A percentile compares a stretch with the other conserved stretches of the same genome.
Evolutionary conservation across 2,797 vertebrate species (phyloP).

Genomic region (Sebastes glaucus): DNA sequence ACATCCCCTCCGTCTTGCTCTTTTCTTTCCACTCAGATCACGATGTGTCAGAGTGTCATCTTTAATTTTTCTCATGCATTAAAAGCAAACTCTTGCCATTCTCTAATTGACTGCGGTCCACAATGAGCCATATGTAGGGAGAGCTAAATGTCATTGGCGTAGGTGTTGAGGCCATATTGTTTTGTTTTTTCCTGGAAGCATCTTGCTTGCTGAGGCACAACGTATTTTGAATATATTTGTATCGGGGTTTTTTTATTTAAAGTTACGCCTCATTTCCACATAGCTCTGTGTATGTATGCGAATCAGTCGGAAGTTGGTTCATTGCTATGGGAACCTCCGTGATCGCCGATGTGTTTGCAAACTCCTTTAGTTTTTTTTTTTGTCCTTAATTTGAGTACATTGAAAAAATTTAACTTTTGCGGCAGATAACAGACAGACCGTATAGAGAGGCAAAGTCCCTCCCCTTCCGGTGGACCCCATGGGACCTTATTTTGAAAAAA

Average conservation of each 20-base stretch:
- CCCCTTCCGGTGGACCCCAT: no score
- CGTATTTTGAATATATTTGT: background rate
- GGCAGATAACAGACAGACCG: no score
- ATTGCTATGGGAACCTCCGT: no score
- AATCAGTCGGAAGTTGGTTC: fast-evolving
- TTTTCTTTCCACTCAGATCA: constrained; percentile 54
- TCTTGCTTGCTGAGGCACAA: background rate
- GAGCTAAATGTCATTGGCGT: background rate
- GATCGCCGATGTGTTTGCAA: no score
- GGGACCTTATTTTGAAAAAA: no score
- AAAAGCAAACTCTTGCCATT: constrained; percentile 13
- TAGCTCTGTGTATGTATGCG: no score
- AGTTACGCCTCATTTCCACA: background rate
- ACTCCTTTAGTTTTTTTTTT: no score
- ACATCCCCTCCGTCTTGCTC: constrained; percentile 30
- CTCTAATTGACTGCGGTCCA: constrained; percentile 25
- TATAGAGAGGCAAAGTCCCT: no score
- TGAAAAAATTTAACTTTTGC: fast-evolving
- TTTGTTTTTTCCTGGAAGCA: constrained; percentile 9
- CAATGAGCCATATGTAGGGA: constrained; percentile 4
- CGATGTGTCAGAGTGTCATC: constrained; percentile 43
- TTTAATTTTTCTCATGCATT: constrained; percentile 42
- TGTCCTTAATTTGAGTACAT: fast-evolving
- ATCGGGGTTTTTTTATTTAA: background rate
- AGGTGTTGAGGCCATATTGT: constrained; percentile 2